Conservation (phyloP, 2,888 invertebrate genomes). For the Reticulitermes lucifugus region DNA sequence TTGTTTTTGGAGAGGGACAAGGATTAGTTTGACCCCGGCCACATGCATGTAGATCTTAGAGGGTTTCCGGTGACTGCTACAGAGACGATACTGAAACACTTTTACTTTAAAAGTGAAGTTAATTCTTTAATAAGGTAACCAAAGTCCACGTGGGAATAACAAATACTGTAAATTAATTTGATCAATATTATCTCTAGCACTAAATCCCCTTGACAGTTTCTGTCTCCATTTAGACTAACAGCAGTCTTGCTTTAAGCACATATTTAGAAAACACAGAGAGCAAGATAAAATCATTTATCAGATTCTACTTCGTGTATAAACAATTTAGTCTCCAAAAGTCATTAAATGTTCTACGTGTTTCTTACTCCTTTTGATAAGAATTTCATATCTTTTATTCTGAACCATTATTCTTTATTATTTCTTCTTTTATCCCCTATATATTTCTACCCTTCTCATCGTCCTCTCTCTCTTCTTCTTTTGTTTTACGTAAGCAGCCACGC, state of each 20-base stretch:
- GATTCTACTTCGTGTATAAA: not conserved
- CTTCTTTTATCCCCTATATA: slow-evolving; percentile 1
- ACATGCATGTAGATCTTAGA: too few species aligned
- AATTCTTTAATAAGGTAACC: not conserved
- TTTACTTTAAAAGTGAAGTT: not conserved
- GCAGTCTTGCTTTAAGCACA: not conserved
- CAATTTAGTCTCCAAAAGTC: slow-evolving; percentile 1
- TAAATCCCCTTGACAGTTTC: not conserved
- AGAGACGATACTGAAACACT: not conserved
- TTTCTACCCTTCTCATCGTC: slow-evolving; percentile 17
- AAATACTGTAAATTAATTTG: slow-evolving; percentile 10
- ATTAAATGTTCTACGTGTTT: not conserved
- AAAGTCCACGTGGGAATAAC: not conserved
- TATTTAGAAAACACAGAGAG: slow-evolving; percentile 20
- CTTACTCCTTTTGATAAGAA: slow-evolving; percentile 6
- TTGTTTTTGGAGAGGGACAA: too few species aligned
- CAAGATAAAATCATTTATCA: slow-evolving; percentile 28
- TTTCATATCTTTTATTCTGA: slow-evolving; percentile 14
- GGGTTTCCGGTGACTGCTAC: too few species aligned
- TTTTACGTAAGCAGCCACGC: slow-evolving; percentile 51
- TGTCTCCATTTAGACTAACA: not conserved
- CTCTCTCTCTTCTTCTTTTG: not conserved
- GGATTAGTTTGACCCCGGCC: too few species aligned
- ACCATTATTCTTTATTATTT: slow-evolving; percentile 13
- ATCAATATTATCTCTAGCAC: not conserved